These are phyloP conservation scores for Tachypleus tridentatus DNA, from an alignment of 1,140 invertebrate genomes.

Conservation along the genomic window DNA sequence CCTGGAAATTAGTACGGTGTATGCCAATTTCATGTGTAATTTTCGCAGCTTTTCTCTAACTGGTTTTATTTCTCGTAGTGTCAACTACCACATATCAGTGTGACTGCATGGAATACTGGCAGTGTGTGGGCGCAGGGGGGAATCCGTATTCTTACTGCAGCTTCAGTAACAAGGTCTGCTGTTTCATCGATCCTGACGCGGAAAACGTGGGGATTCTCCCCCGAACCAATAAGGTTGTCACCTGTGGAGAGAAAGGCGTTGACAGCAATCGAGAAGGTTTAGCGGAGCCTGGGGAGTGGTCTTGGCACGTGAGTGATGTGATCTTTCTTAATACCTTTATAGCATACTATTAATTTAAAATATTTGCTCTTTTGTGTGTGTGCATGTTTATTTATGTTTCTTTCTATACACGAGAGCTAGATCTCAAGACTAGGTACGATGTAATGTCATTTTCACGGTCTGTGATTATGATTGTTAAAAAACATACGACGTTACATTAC, in stretches of 20 bases:
- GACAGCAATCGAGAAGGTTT: conserved; percentile 29
- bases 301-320: conserved; percentile 37
- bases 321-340: background rate
- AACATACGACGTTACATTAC: no score
- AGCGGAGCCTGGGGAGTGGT: conserved; percentile 37
- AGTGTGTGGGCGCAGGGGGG: conserved; percentile 35
- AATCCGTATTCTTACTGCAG: conserved; percentile 36
- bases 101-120: conserved; percentile 39
- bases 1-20: no score
- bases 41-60: no score
- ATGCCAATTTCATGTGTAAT: no score
- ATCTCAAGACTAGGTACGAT: no score
- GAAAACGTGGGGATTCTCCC: conserved; percentile 14
- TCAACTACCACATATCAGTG: conserved; percentile 21
- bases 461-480: no score
- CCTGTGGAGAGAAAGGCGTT: conserved; percentile 31
- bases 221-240: conserved; percentile 6
- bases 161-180: conserved; percentile 30
- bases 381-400: no score
- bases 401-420: no score
- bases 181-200: conserved; percentile 14
- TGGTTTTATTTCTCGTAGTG: no score
- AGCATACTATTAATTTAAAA: no score
- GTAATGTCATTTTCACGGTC: no score
- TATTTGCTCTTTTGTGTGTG: no score